Conservation (phyloP, 2,113 vertebrate genomes). For the Gila orcuttii region DNA sequence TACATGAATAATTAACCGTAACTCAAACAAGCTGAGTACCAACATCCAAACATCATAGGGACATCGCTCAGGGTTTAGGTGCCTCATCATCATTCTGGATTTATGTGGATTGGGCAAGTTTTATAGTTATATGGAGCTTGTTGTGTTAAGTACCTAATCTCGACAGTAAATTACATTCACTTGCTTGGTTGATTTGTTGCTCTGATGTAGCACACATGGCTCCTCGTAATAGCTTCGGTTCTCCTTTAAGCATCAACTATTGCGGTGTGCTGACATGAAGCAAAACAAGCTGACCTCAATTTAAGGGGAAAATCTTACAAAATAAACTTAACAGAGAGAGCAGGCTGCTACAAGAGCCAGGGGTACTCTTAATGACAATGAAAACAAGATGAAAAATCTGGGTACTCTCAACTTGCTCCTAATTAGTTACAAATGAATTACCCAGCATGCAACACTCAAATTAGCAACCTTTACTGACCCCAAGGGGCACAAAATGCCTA, state of each 20-base stretch:
- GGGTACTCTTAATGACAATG: conserved; percentile 16
- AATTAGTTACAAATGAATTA: conserved; percentile 36
- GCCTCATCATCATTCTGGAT: conserved; percentile 27
- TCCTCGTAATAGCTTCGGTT: neutral
- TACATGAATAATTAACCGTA: conserved; percentile 34
- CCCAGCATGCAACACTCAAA: conserved; percentile 24
- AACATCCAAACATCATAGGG: conserved; percentile 18
- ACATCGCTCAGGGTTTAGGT: conserved; percentile 3
- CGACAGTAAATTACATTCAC: conserved; percentile 30
- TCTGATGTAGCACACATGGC: conserved; percentile 15
- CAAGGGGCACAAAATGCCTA: conserved; percentile 14
- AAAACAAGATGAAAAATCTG: conserved; percentile 22
- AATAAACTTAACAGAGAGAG: neutral
- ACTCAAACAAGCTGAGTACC: conserved; percentile 27
- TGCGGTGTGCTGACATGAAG: neutral
- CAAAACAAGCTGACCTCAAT: conserved; percentile 25
- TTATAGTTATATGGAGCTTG: conserved; percentile 24
- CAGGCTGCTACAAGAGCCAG: neutral
- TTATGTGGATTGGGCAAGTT: conserved; percentile 37
- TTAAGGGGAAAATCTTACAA: conserved; percentile 26
- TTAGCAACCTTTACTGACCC: conserved; percentile 29
- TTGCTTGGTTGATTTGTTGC: conserved; percentile 42
- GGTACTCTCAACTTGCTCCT: conserved; percentile 28
- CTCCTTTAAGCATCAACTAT: conserved; percentile 18
- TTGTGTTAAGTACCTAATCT: conserved; percentile 31